Conservation (phyloP, 2,113 vertebrate species). For the Anseranas semipalmata region DNA sequence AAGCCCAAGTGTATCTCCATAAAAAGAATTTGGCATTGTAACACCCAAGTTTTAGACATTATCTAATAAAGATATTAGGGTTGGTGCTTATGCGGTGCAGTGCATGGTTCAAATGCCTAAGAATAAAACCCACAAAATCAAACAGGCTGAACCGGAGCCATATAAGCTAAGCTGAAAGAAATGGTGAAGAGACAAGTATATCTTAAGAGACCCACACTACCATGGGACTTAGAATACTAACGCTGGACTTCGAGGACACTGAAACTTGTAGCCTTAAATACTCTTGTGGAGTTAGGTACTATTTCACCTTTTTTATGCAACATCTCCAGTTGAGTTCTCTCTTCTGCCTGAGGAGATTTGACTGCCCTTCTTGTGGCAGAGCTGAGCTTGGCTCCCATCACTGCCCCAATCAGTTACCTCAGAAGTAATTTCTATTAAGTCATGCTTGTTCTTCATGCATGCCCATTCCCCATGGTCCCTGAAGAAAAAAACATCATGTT, state of each 20-base stretch:
- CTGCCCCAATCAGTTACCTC: no score
- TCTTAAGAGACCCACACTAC: not conserved
- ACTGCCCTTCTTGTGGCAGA: no score
- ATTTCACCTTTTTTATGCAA: not conserved
- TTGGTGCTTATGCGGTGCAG: not conserved
- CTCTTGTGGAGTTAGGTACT: not conserved
- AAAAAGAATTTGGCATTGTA: not conserved
- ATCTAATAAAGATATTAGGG: not conserved
- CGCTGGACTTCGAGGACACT: not conserved
- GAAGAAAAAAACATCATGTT: not conserved
- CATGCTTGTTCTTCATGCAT: no score
- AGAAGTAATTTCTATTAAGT: no score
- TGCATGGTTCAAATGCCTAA: not conserved
- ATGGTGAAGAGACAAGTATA: not conserved
- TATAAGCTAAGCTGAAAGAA: not conserved
- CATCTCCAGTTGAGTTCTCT: not conserved
- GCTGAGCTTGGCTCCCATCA: no score
- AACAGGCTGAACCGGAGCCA: not conserved
- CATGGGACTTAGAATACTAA: not conserved
- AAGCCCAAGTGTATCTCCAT: not conserved
- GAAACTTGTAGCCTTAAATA: not conserved
- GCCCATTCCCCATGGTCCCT: no score
- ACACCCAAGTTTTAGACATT: not conserved
- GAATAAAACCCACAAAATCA: not conserved
- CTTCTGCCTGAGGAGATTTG: not conserved